phyloP scores from a whole-genome alignment of 2,888 invertebrate species.

The Dendrolimus pini region DNA sequence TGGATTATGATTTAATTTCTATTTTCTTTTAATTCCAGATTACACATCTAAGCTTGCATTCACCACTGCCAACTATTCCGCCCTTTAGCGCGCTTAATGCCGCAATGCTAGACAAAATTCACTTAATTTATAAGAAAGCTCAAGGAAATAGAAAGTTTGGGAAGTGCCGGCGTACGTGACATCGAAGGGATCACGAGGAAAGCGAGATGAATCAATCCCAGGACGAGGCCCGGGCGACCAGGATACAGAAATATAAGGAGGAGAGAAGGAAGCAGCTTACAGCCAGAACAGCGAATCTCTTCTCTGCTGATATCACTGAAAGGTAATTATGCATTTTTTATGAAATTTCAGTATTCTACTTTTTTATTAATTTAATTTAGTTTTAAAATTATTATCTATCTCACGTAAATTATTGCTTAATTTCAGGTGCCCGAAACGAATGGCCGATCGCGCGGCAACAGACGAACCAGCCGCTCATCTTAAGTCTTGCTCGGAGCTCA shows the following conservation, averaged over 20 bases:
- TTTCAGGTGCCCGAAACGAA: constrained; percentile 59
- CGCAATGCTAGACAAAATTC: constrained; percentile 63
- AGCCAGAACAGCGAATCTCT: constrained; percentile 75
- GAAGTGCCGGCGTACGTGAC: constrained; percentile 53
- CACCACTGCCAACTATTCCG: constrained; percentile 70
- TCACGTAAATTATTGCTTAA: constrained; percentile 13
- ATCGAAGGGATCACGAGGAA: constrained; percentile 28
- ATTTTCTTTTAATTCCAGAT: constrained; percentile 46
- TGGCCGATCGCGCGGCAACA: constrained; percentile 41
- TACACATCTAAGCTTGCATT: constrained; percentile 47
- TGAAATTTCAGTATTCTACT: neutral
- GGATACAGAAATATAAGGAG: constrained; percentile 84
- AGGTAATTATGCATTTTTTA: constrained; percentile 32
- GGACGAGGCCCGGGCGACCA: constrained; percentile 75
- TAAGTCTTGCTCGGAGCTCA: constrained; percentile 68
- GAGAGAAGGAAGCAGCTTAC: constrained; percentile 82
- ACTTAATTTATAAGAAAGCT: constrained; percentile 38
- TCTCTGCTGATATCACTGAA: constrained; percentile 80
- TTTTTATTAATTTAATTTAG: neutral
- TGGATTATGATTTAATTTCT: constrained; percentile 5
- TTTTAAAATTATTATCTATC: constrained; percentile 1
- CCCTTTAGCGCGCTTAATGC: constrained; percentile 59
- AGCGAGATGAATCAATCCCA: constrained; percentile 56
- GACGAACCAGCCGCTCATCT: constrained; percentile 48
- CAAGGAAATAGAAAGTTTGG: constrained; percentile 32